phyloP scores from a whole-genome alignment of 2,113 vertebrate species.

The Clarias gariepinus region DNA sequence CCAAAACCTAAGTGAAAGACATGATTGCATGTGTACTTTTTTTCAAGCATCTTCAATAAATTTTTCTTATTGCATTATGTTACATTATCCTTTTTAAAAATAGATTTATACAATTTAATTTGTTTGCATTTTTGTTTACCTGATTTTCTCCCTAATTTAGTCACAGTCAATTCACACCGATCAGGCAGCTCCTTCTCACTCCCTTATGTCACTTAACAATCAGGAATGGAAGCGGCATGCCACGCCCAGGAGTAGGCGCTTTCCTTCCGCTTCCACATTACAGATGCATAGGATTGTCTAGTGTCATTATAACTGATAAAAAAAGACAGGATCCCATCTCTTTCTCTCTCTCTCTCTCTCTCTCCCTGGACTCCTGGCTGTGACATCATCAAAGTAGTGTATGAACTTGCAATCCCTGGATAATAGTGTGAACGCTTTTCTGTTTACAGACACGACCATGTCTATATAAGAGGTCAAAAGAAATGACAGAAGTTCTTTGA shows the following conservation, averaged over 20 bases:
- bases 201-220: not conserved
- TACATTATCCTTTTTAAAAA: not conserved
- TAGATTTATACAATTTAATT: not conserved
- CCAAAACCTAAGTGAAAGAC: conserved; percentile 79
- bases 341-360: not conserved
- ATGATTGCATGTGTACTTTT: not conserved
- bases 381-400: too few species aligned
- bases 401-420: too few species aligned
- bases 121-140: not conserved
- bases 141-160: not conserved
- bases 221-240: not conserved
- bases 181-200: not conserved
- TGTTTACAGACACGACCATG: not conserved
- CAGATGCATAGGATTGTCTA: not conserved
- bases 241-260: not conserved
- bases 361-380: not conserved
- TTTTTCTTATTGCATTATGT: not conserved
- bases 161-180: too few species aligned
- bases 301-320: not conserved
- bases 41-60: not conserved
- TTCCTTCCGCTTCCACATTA: not conserved
- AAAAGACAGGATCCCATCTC: not conserved
- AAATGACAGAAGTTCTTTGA: not conserved
- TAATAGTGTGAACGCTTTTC: not conserved
- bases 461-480: not conserved